A percentile compares a stretch with the other conserved stretches of the same genome.
phyloP scores from a whole-genome alignment of 1,140 invertebrate genomes.

The Drosophila saltans region DNA sequence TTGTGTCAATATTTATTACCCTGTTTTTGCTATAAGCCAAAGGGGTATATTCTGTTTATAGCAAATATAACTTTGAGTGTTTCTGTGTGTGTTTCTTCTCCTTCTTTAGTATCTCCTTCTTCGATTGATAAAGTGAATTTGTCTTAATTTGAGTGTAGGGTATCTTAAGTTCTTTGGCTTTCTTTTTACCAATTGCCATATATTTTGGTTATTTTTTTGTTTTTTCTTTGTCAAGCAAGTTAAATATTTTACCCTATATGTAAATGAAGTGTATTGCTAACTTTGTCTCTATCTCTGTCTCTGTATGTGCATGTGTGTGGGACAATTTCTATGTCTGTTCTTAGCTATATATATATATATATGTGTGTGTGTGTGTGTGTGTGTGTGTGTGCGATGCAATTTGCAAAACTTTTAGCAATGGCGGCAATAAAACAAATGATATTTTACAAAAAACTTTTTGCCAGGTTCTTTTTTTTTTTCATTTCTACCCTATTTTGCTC shows the following conservation, averaged over 20 bases:
- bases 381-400: constrained; percentile 55
- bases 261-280: constrained; percentile 6
- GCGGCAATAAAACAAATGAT: constrained; percentile 75
- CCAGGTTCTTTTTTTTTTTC: constrained; percentile 37
- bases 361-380: constrained; percentile 3
- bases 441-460: constrained; percentile 72
- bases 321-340: constrained; percentile 21
- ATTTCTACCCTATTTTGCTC: background rate
- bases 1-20: background rate
- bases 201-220: background rate
- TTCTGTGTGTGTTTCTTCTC: too few species aligned
- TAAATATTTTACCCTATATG: constrained; percentile 15
- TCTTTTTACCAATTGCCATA: background rate
- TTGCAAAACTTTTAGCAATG: constrained; percentile 64
- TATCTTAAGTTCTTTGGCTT: background rate
- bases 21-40: too few species aligned
- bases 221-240: constrained; percentile 21
- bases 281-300: constrained; percentile 6
- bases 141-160: background rate
- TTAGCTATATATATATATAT: background rate
- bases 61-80: too few species aligned
- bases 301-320: constrained; percentile 6
- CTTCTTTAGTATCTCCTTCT: too few species aligned
- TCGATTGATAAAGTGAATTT: too few species aligned
- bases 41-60: too few species aligned